These are phyloP conservation scores for Seriola rivoliana DNA, from an alignment of 2,113 vertebrate species.

Conservation along the genomic window DNA sequence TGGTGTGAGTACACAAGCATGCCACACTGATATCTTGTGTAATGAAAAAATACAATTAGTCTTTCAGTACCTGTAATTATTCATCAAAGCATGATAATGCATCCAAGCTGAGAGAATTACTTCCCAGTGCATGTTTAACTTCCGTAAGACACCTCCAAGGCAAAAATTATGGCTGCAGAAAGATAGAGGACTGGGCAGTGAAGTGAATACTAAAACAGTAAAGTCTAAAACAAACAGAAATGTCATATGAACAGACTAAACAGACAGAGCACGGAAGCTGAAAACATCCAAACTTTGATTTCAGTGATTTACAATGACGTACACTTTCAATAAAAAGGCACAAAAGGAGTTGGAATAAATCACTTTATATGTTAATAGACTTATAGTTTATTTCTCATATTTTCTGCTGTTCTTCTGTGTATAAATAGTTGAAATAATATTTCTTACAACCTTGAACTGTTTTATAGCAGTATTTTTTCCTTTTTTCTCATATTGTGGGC, in stretches of 20 bases:
- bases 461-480: background rate
- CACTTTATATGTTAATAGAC: background rate
- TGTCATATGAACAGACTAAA: conserved; percentile 1
- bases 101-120: conserved; percentile 59
- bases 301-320: background rate
- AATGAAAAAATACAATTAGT: conserved; percentile 70
- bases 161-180: conserved; percentile 33
- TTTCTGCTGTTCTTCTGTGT: no score
- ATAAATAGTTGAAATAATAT: background rate
- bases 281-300: no score
- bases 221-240: conserved; percentile 5
- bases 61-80: conserved; percentile 69
- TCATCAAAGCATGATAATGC: conserved; percentile 57
- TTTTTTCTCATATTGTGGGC: background rate
- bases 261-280: background rate
- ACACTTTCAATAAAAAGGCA: background rate
- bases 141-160: conserved; percentile 42
- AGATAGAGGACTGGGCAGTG: conserved; percentile 18
- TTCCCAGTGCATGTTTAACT: conserved; percentile 49
- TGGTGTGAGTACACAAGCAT: conserved; percentile 39
- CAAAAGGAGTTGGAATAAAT: background rate
- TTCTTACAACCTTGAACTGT: background rate
- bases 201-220: conserved; percentile 37
- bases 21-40: conserved; percentile 46
- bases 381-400: background rate